These are phyloP conservation scores for Caenorhabditis auriculariae DNA, from an alignment of 2,888 invertebrate genomes.

Conservation along the genomic window DNA sequence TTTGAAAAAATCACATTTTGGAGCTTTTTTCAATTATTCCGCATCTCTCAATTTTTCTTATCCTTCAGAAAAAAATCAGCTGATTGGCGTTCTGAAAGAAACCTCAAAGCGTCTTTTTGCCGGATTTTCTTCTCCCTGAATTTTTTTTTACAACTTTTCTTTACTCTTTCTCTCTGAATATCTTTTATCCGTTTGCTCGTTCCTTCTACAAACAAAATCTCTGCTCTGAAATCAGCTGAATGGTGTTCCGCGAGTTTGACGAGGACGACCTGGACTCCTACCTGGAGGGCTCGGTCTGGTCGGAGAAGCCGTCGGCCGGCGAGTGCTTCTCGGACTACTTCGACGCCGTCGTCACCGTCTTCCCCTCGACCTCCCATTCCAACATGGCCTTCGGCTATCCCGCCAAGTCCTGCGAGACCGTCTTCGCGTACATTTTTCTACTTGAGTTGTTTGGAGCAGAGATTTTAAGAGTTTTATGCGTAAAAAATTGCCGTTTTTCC, in stretches of 20 bases:
- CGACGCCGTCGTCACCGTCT: constrained; percentile 30
- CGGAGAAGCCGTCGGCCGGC: constrained; percentile 30
- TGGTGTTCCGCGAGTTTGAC: constrained; percentile 18
- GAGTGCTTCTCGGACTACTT: constrained; percentile 14
- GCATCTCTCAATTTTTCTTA: too few relatives aligned
- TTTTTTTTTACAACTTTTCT: too few relatives aligned
- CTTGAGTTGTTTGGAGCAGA: not conserved
- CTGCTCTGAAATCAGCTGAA: too few relatives aligned
- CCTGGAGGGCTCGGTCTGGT: constrained; percentile 37
- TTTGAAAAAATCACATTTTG: too few relatives aligned
- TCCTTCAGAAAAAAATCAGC: too few relatives aligned
- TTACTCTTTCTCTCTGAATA: too few relatives aligned
- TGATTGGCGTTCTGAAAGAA: too few relatives aligned
- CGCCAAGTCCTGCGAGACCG: constrained; percentile 23
- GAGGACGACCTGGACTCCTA: constrained; percentile 37
- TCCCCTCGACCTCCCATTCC: constrained; percentile 22
- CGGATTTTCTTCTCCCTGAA: too few relatives aligned
- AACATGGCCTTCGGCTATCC: constrained; percentile 25
- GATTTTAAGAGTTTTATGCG: not conserved
- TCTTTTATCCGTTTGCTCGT: too few relatives aligned
- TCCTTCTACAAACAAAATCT: too few relatives aligned
- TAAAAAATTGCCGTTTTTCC: not conserved
- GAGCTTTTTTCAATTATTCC: too few relatives aligned
- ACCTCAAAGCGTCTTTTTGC: too few relatives aligned
- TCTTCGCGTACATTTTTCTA: constrained; percentile 28